Evolutionary conservation across 2,797 vertebrate genomes (phyloP).

Genomic region (Gadopsis bispinosus): DNA sequence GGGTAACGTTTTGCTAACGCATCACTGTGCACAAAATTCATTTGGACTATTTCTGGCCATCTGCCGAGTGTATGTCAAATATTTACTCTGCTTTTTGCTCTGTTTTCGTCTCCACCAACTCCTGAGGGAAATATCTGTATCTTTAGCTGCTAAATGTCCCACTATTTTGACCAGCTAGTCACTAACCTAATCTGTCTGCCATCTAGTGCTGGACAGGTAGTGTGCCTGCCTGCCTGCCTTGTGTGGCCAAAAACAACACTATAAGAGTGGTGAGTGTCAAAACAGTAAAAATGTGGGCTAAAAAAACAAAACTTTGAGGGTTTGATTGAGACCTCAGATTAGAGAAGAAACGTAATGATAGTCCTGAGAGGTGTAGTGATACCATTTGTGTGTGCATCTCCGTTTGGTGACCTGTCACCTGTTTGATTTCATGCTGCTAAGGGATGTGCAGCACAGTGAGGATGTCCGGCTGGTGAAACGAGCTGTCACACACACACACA

Average conservation of each 20-base stretch:
- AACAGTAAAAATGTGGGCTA: not conserved
- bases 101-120: not conserved
- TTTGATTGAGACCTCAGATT: not conserved
- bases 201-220: not conserved
- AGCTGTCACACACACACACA: constrained; percentile 69
- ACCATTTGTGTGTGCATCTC: constrained; percentile 1
- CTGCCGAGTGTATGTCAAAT: not conserved
- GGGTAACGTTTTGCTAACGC: too few species aligned
- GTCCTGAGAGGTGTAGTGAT: constrained; percentile 7
- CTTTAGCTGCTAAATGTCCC: not conserved
- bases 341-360: not conserved
- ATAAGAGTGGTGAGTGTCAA: not conserved
- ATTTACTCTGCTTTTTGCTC: not conserved
- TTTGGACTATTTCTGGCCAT: too few species aligned
- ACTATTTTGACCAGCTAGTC: not conserved
- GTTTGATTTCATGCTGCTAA: constrained; percentile 73
- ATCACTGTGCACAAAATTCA: not conserved
- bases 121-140: not conserved
- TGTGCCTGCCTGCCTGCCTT: not conserved
- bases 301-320: not conserved
- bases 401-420: constrained; percentile 39
- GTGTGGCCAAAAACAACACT: not conserved
- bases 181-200: not conserved
- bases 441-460: constrained; percentile 46
- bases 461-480: constrained; percentile 74